Conservation (phyloP, 2,113 vertebrate genomes). For the Pardalotus punctatus region DNA sequence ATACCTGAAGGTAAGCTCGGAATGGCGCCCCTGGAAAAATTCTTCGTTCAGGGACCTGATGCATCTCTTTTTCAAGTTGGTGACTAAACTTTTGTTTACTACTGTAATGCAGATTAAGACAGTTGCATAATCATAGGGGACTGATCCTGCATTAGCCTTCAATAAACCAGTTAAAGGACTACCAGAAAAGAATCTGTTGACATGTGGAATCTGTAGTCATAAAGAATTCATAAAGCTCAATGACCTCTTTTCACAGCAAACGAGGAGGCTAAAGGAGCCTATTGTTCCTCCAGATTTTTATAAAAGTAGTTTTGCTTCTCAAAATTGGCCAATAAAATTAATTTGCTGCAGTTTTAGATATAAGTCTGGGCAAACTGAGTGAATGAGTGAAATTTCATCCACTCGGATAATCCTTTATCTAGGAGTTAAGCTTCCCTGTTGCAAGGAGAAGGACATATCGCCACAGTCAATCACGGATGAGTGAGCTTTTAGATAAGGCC, state of each 20-base stretch:
- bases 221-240: background rate
- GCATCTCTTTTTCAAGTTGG: background rate
- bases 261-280: background rate
- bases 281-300: background rate
- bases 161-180: background rate
- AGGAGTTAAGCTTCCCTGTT: background rate
- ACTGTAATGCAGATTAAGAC: background rate
- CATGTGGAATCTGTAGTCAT: background rate
- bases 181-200: background rate
- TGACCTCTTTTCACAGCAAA: background rate
- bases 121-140: background rate
- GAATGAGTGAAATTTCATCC: background rate
- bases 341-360: background rate
- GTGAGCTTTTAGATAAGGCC: conserved; percentile 48
- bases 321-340: background rate
- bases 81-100: background rate
- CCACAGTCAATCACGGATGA: background rate
- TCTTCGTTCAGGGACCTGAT: background rate
- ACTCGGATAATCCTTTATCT: conserved; percentile 27
- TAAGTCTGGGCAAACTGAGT: background rate
- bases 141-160: background rate
- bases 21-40: conserved; percentile 25
- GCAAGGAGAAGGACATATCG: background rate
- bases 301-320: background rate
- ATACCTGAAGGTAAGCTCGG: conserved; percentile 52